These are phyloP conservation scores for Drosophila mimetica DNA, from an alignment of 2,888 invertebrate species.

Conservation along the genomic window DNA sequence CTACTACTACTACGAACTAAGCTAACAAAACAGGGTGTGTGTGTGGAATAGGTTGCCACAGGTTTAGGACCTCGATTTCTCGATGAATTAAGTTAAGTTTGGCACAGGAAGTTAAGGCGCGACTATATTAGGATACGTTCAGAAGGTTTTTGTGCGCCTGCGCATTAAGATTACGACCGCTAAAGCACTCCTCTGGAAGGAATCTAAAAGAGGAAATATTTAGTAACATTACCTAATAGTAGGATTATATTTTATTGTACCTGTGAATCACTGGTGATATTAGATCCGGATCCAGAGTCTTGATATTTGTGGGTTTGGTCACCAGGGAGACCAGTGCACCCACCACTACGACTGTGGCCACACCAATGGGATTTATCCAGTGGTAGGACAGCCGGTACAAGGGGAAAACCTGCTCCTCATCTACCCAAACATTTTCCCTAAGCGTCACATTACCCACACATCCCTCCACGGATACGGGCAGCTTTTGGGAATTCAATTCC, in stretches of 20 bases:
- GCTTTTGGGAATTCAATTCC: conserved; percentile 86
- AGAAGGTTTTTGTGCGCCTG: conserved; percentile 59
- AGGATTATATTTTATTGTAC: conserved; percentile 58
- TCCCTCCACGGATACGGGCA: conserved; percentile 85
- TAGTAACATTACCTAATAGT: too few relatives aligned
- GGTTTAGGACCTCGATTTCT: not conserved
- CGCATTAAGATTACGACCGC: conserved; percentile 40
- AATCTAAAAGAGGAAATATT: conserved; percentile 61
- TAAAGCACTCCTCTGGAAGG: conserved; percentile 81
- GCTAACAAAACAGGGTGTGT: conserved; percentile 27
- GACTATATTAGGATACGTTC: conserved; percentile 11
- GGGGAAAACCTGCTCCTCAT: conserved; percentile 87
- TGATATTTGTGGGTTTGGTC: conserved; percentile 85
- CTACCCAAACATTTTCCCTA: conserved; percentile 61
- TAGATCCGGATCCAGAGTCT: conserved; percentile 86
- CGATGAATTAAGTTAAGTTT: conserved; percentile 10
- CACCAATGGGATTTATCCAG: conserved; percentile 92
- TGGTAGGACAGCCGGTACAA: conserved; percentile 92
- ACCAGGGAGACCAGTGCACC: conserved; percentile 88
- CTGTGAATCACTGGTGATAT: conserved; percentile 87
- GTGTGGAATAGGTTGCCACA: conserved; percentile 15
- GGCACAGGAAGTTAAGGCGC: conserved; percentile 15
- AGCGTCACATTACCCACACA: conserved; percentile 78
- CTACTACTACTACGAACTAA: conserved; percentile 32
- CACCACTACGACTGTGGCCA: conserved; percentile 88